Percentiles rank a stretch among this genome's conserved stretches.
Evolutionary conservation across 2,113 vertebrate species (phyloP).

Genomic region (Gallinago paraguaiae): DNA sequence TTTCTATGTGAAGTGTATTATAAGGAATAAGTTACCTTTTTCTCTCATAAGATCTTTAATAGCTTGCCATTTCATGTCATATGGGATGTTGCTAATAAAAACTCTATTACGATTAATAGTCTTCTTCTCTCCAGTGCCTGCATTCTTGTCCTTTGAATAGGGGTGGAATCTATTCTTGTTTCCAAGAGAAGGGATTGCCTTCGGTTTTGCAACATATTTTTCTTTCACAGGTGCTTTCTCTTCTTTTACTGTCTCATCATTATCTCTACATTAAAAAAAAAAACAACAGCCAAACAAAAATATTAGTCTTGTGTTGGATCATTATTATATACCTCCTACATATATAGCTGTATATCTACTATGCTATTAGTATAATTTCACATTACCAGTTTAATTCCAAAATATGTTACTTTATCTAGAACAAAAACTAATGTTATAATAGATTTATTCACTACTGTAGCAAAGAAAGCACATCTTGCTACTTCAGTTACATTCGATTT

Average conservation of each 20-base stretch:
- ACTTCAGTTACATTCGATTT: neutral
- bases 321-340: neutral
- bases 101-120: constrained; percentile 87
- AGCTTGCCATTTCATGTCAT: constrained; percentile 99
- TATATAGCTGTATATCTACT: neutral
- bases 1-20: constrained; percentile 16
- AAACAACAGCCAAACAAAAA: neutral
- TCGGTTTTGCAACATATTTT: constrained; percentile 70
- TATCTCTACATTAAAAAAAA: constrained; percentile 76
- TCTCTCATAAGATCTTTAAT: constrained; percentile 99
- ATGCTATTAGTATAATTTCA: neutral
- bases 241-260: constrained; percentile 84
- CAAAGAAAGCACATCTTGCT: neutral
- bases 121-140: constrained; percentile 87
- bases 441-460: neutral
- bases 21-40: constrained; percentile 88
- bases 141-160: constrained; percentile 91
- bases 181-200: constrained; percentile 76
- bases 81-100: constrained; percentile 99
- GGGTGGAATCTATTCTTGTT: constrained; percentile 91
- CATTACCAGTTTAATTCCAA: neutral
- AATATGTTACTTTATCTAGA: neutral
- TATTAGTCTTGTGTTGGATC: constrained; percentile 4
- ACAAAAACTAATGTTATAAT: neutral
- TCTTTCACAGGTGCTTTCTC: constrained; percentile 88